These are phyloP conservation scores for Micronycteris hirsuta DNA, from an alignment of 2,113 vertebrate species.

Conservation along the genomic window DNA sequence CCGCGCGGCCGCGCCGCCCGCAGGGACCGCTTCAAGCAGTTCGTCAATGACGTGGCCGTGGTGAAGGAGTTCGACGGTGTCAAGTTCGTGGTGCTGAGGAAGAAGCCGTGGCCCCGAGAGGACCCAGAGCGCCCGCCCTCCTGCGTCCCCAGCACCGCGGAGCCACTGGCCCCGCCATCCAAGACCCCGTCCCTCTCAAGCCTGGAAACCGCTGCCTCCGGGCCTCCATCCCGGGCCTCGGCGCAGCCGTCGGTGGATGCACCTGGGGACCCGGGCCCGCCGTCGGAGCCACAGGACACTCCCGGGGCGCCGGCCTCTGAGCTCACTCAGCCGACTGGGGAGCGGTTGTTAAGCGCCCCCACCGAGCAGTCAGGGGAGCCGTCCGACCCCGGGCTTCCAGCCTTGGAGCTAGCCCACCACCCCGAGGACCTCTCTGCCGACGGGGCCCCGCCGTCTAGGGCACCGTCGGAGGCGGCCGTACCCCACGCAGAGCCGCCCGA, in stretches of 20 bases:
- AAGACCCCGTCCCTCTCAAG: rapidly evolving
- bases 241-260: background rate
- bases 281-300: background rate
- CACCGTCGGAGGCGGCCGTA: background rate
- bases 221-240: rapidly evolving
- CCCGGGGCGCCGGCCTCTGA: background rate
- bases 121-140: background rate
- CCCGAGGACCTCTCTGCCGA: background rate
- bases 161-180: background rate
- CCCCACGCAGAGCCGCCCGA: rapidly evolving
- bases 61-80: slow-evolving; percentile 86
- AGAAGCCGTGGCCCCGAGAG: slow-evolving; percentile 33
- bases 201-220: rapidly evolving
- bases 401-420: background rate
- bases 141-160: background rate
- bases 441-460: background rate
- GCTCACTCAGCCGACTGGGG: background rate
- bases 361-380: background rate
- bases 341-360: background rate
- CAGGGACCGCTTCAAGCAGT: slow-evolving; percentile 85
- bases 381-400: background rate
- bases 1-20: slow-evolving; percentile 81
- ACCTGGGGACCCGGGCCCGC: background rate
- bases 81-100: slow-evolving; percentile 85
- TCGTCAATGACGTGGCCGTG: slow-evolving; percentile 86